phyloP scores from a whole-genome alignment of 2,113 vertebrate species.

The Anarhynchus alexandrinus region DNA sequence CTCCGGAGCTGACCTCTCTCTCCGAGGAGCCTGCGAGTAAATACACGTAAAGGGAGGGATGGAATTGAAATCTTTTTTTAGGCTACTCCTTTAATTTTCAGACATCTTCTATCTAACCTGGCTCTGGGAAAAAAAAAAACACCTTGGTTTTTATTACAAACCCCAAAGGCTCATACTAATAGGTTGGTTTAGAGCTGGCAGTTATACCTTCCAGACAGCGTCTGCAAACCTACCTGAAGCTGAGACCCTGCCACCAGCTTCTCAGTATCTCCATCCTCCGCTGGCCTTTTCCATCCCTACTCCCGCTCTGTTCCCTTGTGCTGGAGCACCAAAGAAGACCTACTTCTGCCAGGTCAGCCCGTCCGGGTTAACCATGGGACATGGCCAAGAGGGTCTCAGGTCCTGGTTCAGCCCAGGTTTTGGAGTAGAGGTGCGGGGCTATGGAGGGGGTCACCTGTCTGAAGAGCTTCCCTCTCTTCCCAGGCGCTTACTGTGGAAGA shows the following conservation, averaged over 20 bases:
- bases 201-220: not conserved
- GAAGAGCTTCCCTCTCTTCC: not conserved
- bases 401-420: not conserved
- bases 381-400: not conserved
- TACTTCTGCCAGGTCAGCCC: not conserved
- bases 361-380: not conserved
- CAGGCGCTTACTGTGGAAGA: not conserved
- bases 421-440: not conserved
- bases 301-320: not conserved
- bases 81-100: conserved; percentile 62
- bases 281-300: not conserved
- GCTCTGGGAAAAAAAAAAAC: not conserved
- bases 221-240: not conserved
- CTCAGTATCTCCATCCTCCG: not conserved
- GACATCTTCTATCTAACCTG: not conserved
- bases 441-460: not conserved
- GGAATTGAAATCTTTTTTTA: not conserved
- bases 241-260: not conserved
- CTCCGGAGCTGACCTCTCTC: not conserved
- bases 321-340: not conserved
- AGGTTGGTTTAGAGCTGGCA: conserved; percentile 25
- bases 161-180: conserved; percentile 45
- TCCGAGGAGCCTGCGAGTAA: not conserved
- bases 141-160: conserved; percentile 38
- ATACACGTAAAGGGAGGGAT: not conserved